Base-by-base conservation (phyloP, 2,113 vertebrate species). In the Poicephalus gulielmi region DNA sequence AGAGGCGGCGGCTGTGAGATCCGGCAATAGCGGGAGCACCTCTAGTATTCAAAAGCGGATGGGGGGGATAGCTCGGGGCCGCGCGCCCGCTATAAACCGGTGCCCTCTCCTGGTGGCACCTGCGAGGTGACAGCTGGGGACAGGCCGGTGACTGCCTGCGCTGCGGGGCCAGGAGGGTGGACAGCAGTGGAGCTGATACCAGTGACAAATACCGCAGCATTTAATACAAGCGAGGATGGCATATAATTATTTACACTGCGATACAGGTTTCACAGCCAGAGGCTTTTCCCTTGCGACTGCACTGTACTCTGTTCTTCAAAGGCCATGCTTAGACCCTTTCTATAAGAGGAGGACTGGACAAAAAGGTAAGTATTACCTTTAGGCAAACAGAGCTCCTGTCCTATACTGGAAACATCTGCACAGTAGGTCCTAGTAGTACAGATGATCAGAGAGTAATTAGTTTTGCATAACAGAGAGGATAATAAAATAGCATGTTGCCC, bases 1-100 rank as follows among this genome's bases (percentile, higher is more conserved):
- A 11, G 24, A n/a, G 70, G 30, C 22, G 66, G 53, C 2, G 70
- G 43, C 24, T 11, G 66, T 15, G 13, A 35, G 30, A 11, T 1
- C 30, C 2, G 2, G 5, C 4, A 1, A 31, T 0, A 0, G 35
- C 22, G 50, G 0, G 27, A 70, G 60, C 30, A 22, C 1, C 59
- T 50, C 1, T 8, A 27, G 35, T 7, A 4, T 16, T 4, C 74
- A 6, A 19, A 1, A 14, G 59, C 0, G 41, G 27, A 7, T 0
- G 3, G 1, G 15, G 9, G 60, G 17, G 2, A 1, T 3, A 30
- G 19, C 5, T 14, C 3, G 1, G 81, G 59, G 23, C 8, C 6
- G 64, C 3, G 6, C n/a, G 3, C 25, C 19, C 3, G 1, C 78
- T 67, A 14, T 0, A 5, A 50, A 71, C 35, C 25, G 5, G 0